phyloP scores from a whole-genome alignment of 2,113 vertebrate genomes.

The Dromas ardeola region DNA sequence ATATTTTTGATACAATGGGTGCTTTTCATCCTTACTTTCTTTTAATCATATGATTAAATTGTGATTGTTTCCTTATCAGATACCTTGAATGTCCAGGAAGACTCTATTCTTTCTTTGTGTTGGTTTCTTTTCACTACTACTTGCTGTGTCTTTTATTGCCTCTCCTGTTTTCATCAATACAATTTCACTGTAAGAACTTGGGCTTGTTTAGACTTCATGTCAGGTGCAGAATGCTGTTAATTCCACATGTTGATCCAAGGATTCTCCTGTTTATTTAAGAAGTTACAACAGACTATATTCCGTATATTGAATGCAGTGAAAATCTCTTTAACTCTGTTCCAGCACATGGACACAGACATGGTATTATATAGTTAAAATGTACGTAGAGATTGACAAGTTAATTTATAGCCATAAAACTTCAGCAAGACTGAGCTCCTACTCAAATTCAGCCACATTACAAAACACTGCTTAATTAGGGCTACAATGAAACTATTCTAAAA shows the following conservation, averaged over 20 bases:
- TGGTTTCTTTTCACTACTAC: background rate
- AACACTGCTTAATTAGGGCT: background rate
- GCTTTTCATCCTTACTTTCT: background rate
- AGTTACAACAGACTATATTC: background rate
- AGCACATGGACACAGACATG: background rate
- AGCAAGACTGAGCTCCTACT: background rate
- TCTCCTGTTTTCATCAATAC: background rate
- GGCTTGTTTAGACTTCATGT: background rate
- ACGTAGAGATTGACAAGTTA: background rate
- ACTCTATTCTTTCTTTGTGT: background rate
- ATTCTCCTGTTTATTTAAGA: conserved; percentile 25
- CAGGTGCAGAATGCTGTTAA: background rate
- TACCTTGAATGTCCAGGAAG: background rate
- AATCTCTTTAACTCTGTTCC: background rate
- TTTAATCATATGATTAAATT: background rate
- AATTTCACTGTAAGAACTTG: background rate
- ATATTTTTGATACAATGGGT: background rate
- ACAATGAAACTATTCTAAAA: background rate
- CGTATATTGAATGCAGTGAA: background rate
- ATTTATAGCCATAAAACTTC: background rate
- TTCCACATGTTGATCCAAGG: background rate
- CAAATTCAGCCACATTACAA: background rate
- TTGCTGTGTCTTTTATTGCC: background rate
- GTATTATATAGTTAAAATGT: background rate
- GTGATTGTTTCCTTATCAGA: background rate